Evolutionary conservation across 1,140 invertebrate species (phyloP).

Genomic region (Cepaea nemoralis): DNA sequence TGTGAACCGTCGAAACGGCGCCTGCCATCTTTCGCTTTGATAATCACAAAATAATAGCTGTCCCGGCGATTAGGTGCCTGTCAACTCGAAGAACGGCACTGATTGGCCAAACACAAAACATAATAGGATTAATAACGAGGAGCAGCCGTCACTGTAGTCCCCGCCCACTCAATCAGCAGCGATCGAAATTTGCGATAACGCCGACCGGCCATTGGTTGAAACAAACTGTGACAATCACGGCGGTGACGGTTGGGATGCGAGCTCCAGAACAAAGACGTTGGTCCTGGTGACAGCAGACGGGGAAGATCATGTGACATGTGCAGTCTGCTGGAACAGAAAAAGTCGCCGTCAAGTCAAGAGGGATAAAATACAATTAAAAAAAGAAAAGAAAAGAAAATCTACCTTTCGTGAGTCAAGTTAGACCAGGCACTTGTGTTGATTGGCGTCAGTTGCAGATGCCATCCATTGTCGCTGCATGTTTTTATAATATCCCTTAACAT

Average conservation of each 20-base stretch:
- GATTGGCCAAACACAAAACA: constrained; percentile 43
- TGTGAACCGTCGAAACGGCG: constrained; percentile 31
- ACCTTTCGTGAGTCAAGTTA: neutral
- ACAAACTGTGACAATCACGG: constrained; percentile 39
- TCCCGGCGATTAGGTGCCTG: constrained; percentile 32
- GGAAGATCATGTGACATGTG: constrained; percentile 35
- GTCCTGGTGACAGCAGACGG: constrained; percentile 27
- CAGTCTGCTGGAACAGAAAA: constrained; percentile 13
- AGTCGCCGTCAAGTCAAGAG: constrained; percentile 36
- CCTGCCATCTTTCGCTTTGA: constrained; percentile 39
- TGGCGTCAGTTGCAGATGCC: constrained; percentile 25
- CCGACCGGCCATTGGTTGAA: constrained; percentile 31
- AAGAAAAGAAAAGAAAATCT: constrained; percentile 14
- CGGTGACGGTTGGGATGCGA: constrained; percentile 12
- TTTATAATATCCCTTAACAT: neutral
- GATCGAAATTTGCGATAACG: constrained; percentile 37
- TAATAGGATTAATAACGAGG: constrained; percentile 45
- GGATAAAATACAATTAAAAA: neutral
- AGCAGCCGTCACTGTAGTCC: constrained; percentile 22
- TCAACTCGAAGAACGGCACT: constrained; percentile 23
- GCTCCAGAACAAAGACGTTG: constrained; percentile 22
- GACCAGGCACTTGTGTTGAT: constrained; percentile 2
- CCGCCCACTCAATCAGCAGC: constrained; percentile 40
- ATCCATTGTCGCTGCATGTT: neutral
- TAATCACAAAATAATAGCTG: constrained; percentile 44